Percentiles rank a stretch among this genome's conserved stretches.
Conservation (phyloP, 2,888 invertebrate species). For the Diogma glabrata region DNA sequence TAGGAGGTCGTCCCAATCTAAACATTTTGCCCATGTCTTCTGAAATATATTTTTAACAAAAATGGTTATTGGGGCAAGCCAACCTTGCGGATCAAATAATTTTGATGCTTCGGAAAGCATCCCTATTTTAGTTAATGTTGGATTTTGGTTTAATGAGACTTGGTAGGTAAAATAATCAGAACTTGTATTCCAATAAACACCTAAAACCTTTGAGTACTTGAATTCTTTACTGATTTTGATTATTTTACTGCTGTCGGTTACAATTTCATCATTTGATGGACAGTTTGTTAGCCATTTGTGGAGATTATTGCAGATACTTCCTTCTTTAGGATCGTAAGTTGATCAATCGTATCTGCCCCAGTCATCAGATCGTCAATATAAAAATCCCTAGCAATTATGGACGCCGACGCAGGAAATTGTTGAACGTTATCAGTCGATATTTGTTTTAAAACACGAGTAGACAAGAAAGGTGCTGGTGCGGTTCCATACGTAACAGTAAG, state of each 20-base stretch:
- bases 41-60: background rate
- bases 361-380: constrained; percentile 19
- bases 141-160: too few species aligned
- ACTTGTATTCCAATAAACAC: too few species aligned
- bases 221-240: background rate
- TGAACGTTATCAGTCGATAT: constrained; percentile 15
- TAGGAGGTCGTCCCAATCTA: background rate
- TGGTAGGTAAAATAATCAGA: too few species aligned
- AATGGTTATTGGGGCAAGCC: background rate
- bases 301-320: constrained; percentile 12
- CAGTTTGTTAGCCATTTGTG: constrained; percentile 12
- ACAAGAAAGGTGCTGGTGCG: constrained; percentile 12
- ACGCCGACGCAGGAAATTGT: constrained; percentile 13
- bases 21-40: background rate
- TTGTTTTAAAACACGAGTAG: constrained; percentile 11
- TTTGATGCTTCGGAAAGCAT: background rate
- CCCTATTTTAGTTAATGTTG: too few species aligned
- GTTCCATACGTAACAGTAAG: constrained; percentile 12
- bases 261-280: background rate
- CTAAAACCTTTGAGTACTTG: too few species aligned
- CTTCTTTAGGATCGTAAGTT: too few species aligned
- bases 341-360: constrained; percentile 12
- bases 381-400: constrained; percentile 13
- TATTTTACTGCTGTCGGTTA: background rate
- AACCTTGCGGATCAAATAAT: background rate